Conservation (phyloP, 2,888 invertebrate genomes). For the Meganola albula region DNA sequence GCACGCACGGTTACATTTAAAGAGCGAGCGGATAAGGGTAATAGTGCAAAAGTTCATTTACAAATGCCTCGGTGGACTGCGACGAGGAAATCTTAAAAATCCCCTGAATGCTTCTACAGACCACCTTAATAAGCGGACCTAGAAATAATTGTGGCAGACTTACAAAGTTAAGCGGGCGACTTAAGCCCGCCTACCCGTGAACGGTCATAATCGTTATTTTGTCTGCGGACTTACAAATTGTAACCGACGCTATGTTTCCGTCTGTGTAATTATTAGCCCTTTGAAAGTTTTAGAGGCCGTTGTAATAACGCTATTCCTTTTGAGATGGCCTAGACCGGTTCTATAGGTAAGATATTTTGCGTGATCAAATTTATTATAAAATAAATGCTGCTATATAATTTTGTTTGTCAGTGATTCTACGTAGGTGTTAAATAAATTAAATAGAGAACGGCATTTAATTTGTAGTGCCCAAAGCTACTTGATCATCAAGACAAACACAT, state of each 20-base stretch:
- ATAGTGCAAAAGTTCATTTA: slow-evolving; percentile 49
- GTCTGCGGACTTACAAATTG: slow-evolving; percentile 73
- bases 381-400: too few relatives aligned
- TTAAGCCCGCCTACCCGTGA: slow-evolving; percentile 57
- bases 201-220: slow-evolving; percentile 71
- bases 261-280: slow-evolving; percentile 32
- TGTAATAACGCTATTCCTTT: slow-evolving; percentile 12
- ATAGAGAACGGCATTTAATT: too few relatives aligned
- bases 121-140: slow-evolving; percentile 62
- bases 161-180: slow-evolving; percentile 68
- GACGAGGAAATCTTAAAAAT: slow-evolving; percentile 55
- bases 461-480: too few relatives aligned
- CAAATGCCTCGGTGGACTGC: slow-evolving; percentile 31
- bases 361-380: too few relatives aligned
- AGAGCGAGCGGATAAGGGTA: slow-evolving; percentile 51
- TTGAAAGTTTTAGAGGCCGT: slow-evolving; percentile 21
- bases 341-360: too few relatives aligned
- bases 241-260: slow-evolving; percentile 42
- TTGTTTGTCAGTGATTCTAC: too few relatives aligned
- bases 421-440: too few relatives aligned
- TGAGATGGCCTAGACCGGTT: too few relatives aligned
- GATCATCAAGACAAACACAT: too few relatives aligned
- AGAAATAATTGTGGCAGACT: slow-evolving; percentile 70
- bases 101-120: slow-evolving; percentile 50
- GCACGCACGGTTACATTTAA: slow-evolving; percentile 65